These are phyloP conservation scores for Parelbella ahira DNA, from an alignment of 2,888 invertebrate species.

Conservation along the genomic window DNA sequence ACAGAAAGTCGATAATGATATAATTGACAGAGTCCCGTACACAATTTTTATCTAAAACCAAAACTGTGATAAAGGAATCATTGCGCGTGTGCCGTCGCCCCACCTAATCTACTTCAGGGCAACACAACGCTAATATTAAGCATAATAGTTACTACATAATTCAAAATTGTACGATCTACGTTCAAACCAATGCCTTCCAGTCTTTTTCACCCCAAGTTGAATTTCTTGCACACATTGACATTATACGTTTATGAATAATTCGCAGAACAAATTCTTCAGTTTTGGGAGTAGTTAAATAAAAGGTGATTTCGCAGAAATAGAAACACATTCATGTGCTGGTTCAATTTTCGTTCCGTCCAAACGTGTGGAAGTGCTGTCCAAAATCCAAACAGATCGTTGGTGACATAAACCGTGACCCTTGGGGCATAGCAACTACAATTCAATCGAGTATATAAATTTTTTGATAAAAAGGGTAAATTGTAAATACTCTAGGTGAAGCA, in stretches of 20 bases:
- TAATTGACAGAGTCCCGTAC: too few relatives aligned
- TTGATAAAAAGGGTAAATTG: conserved; percentile 43
- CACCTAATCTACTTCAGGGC: conserved; percentile 7
- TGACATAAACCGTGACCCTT: conserved; percentile 13
- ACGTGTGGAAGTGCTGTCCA: conserved; percentile 1
- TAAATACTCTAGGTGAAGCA: conserved; percentile 58
- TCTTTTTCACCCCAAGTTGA: not conserved
- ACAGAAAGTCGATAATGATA: not conserved
- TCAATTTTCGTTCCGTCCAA: conserved; percentile 3
- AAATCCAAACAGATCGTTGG: conserved; percentile 3
- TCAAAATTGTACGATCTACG: not conserved
- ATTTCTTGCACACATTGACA: too few relatives aligned
- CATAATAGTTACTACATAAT: conserved; percentile 8
- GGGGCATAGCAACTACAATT: conserved; percentile 20
- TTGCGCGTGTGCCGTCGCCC: conserved; percentile 4
- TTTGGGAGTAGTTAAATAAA: conserved; percentile 1
- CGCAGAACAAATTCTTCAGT: not conserved
- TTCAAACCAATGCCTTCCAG: conserved; percentile 1
- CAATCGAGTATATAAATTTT: conserved; percentile 38
- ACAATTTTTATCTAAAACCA: conserved; percentile 3
- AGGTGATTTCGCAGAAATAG: not conserved
- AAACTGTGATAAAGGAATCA: conserved; percentile 11
- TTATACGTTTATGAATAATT: too few relatives aligned
- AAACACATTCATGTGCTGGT: conserved; percentile 10
- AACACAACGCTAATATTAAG: conserved; percentile 6